Conservation (phyloP, 2,113 vertebrate genomes). For the Zosterops japonicus region DNA sequence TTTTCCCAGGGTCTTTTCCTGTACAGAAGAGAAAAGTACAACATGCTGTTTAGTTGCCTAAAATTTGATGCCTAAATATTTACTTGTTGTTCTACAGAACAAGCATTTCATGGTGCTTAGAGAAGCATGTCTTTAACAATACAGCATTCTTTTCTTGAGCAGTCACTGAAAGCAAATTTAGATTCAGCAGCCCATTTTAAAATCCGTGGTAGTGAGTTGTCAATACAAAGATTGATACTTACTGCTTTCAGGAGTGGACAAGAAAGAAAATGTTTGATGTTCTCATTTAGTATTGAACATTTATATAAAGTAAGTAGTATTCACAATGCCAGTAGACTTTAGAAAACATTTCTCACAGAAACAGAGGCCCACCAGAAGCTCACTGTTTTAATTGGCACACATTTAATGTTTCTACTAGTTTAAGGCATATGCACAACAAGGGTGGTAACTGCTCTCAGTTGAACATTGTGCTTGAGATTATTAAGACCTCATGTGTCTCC, state of each 20-base stretch:
- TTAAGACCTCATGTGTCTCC: neutral
- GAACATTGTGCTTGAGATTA: neutral
- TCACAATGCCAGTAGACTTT: neutral
- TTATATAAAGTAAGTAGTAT: neutral
- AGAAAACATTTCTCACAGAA: neutral
- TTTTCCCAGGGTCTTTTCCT: neutral
- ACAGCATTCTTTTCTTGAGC: neutral
- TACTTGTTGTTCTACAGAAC: neutral
- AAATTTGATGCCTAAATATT: neutral
- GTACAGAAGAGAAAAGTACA: neutral
- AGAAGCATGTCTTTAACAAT: neutral
- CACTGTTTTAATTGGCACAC: neutral
- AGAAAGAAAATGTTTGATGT: neutral
- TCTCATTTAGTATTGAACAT: neutral
- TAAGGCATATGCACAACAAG: neutral
- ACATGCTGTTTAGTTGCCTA: neutral
- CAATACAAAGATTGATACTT: neutral
- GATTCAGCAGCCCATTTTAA: neutral
- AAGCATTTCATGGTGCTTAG: neutral
- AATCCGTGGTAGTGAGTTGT: neutral
- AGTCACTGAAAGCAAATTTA: neutral
- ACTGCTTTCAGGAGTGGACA: neutral
- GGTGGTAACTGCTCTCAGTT: neutral
- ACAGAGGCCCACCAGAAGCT: neutral
- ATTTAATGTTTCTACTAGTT: neutral